A percentile compares a stretch with the other conserved stretches of the same genome.
Conservation (phyloP, 1,140 invertebrate species). For the fruit fly (Drosophila melanogaster) region Release_6_plus_ISO1_MT NT_033777.3:28893001-28893500, state of each 20-base stretch:
- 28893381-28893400: slow-evolving; percentile 32
- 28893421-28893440: slow-evolving; percentile 81
- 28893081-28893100: slow-evolving; percentile 13
- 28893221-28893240: slow-evolving; percentile 56
- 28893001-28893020: slow-evolving; percentile 6
- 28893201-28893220: slow-evolving; percentile 52
- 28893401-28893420: slow-evolving; percentile 44
- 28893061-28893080: slow-evolving; percentile 60
- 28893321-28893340: slow-evolving; percentile 20
- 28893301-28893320: slow-evolving; percentile 27
- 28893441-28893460: slow-evolving; percentile 78
- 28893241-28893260: slow-evolving; percentile 59
- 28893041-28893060: slow-evolving; percentile 34
- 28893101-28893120: slow-evolving; percentile 13
- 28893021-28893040: neutral
- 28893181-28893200: slow-evolving; percentile 29
- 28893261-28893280: slow-evolving; percentile 71
- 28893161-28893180: slow-evolving; percentile 76
- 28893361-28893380: slow-evolving; percentile 59
- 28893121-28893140: slow-evolving; percentile 22
- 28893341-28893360: slow-evolving; percentile 28
- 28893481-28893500: slow-evolving; percentile 76
- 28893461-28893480: slow-evolving; percentile 80
- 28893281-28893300: slow-evolving; percentile 73
- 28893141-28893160: slow-evolving; percentile 22